Percentiles rank a stretch among this genome's conserved stretches.
These are phyloP conservation scores for Solea solea DNA, from an alignment of 2,113 vertebrate genomes.

Conservation along the genomic window DNA sequence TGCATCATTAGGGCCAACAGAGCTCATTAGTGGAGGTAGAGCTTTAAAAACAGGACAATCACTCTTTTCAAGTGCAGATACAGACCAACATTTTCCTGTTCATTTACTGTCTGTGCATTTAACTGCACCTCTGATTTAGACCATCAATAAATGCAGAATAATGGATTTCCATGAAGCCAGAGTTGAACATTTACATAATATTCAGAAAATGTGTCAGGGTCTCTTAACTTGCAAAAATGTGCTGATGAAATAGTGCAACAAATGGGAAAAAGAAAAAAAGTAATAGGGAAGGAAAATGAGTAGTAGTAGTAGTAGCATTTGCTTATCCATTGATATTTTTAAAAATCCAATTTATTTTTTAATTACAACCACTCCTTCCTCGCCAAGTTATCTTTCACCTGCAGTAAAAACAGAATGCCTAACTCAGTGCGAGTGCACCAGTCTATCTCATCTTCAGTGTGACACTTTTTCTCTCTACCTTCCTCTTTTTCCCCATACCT, in stretches of 20 bases:
- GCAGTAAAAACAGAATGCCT: conserved; percentile 9
- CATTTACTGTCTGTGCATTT: conserved; percentile 18
- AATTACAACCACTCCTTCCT: conserved; percentile 9
- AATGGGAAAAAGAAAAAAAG: conserved; percentile 1
- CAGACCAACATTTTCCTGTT: neutral
- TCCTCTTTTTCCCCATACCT: neutral
- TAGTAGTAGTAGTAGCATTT: neutral
- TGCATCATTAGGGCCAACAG: conserved; percentile 36
- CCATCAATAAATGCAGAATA: conserved; percentile 15
- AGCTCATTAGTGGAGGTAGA: conserved; percentile 37
- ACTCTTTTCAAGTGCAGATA: neutral
- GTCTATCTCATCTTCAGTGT: conserved; percentile 5
- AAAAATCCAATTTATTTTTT: conserved; percentile 3
- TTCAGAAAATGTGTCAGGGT: conserved; percentile 1
- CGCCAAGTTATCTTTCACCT: neutral
- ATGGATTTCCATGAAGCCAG: conserved; percentile 1
- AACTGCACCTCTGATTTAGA: neutral
- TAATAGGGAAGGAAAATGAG: neutral
- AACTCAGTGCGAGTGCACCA: neutral
- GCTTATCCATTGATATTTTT: neutral
- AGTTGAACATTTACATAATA: conserved; percentile 16
- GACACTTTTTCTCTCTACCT: neutral
- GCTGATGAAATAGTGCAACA: neutral
- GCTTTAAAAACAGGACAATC: conserved; percentile 15
- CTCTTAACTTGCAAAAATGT: neutral